Percentiles rank a stretch among this genome's conserved stretches.
Conservation (phyloP, 2,888 invertebrate species). For the Chaitophorus viminalis region DNA sequence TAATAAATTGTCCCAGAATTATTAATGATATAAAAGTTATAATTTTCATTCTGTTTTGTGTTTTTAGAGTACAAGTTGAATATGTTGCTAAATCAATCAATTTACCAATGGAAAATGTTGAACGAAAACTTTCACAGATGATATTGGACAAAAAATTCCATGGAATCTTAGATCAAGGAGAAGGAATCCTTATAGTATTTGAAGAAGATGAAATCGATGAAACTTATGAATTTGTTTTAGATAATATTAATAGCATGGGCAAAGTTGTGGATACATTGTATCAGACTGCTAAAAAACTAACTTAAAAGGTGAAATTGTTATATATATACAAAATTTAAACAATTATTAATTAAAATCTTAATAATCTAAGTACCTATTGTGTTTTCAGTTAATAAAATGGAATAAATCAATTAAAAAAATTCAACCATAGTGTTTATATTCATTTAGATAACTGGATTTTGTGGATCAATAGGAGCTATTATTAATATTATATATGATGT, state of each 20-base stretch:
- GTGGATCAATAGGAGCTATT: neutral
- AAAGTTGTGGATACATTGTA: constrained; percentile 99
- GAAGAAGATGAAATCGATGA: constrained; percentile 94
- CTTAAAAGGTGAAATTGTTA: constrained; percentile 23
- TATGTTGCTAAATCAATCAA: constrained; percentile 93
- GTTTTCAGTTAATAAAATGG: constrained; percentile 34
- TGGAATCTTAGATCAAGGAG: constrained; percentile 98
- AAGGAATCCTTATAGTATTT: constrained; percentile 96
- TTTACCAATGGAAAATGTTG: constrained; percentile 89
- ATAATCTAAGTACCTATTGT: constrained; percentile 39
- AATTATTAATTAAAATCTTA: constrained; percentile 27
- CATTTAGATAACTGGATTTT: constrained; percentile 7
- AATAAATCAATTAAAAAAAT: constrained; percentile 27
- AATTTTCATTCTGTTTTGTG: neutral
- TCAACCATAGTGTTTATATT: constrained; percentile 18
- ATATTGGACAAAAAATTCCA: constrained; percentile 97
- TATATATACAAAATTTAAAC: constrained; percentile 4
- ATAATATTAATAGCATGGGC: constrained; percentile 98
- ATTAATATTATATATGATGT: constrained; percentile 11
- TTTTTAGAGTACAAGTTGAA: constrained; percentile 81
- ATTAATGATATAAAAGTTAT: neutral
- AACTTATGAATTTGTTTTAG: constrained; percentile 96
- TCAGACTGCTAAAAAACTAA: constrained; percentile 97
- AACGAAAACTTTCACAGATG: constrained; percentile 98
- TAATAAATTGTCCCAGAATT: too few species aligned